Conservation (phyloP, 2,113 vertebrate species). For the Physeter macrocephalus region DNA sequence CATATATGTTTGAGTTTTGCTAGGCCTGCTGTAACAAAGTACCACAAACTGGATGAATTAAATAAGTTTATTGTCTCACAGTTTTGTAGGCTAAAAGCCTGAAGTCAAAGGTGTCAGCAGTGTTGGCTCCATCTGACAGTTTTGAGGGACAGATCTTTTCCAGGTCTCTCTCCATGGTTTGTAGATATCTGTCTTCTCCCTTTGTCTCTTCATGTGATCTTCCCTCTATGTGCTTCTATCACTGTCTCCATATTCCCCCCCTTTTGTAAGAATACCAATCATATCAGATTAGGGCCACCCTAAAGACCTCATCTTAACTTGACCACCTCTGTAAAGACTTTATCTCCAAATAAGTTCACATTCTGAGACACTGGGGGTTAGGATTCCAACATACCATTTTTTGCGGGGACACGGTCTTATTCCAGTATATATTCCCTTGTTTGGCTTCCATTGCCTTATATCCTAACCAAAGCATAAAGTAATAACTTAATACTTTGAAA, state of each 20-base stretch:
- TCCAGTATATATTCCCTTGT: background rate
- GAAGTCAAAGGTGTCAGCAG: background rate
- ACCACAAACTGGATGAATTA: background rate
- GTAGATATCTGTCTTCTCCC: background rate
- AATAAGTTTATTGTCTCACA: background rate
- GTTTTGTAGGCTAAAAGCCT: background rate
- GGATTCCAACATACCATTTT: background rate
- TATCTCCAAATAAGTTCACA: background rate
- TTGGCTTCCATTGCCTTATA: background rate
- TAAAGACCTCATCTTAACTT: background rate
- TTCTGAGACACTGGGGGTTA: background rate
- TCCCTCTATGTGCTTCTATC: background rate
- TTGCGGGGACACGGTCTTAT: background rate
- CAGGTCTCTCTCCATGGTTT: background rate
- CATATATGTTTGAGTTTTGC: background rate
- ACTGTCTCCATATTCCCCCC: background rate
- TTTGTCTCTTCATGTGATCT: background rate
- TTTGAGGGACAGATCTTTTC: background rate
- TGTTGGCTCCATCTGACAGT: background rate
- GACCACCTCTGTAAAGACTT: background rate
- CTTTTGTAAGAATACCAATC: background rate
- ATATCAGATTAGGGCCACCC: background rate
- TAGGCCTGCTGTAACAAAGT: background rate
- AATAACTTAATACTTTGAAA: background rate
- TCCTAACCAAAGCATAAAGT: background rate